A percentile compares a stretch with the other conserved stretches of the same genome.
Conservation (phyloP, 2,888 invertebrate species). For the Heterodera filipjevi region DNA sequence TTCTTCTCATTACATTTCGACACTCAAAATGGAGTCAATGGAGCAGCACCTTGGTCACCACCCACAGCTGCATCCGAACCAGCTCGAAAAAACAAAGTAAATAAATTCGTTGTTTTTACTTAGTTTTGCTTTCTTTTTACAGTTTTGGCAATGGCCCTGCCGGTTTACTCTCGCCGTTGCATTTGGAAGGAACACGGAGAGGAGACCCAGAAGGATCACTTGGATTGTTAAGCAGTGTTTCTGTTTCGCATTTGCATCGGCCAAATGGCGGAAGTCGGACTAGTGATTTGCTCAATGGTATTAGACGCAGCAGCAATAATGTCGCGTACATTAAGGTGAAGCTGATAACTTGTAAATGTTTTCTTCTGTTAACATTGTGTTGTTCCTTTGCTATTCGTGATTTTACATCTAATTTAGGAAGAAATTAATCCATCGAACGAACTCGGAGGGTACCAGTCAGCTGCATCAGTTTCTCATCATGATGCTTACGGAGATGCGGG, state of each 20-base stretch:
- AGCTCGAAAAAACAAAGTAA: slow-evolving; percentile 35
- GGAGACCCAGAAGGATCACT: slow-evolving; percentile 20
- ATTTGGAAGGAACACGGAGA: slow-evolving; percentile 43
- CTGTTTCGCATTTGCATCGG: slow-evolving; percentile 31
- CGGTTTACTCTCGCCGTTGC: slow-evolving; percentile 56
- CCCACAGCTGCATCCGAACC: slow-evolving; percentile 20
- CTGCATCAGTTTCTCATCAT: neutral
- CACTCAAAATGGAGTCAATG: slow-evolving; percentile 41
- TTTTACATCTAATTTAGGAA: slow-evolving; percentile 31
- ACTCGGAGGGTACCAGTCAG: slow-evolving; percentile 25
- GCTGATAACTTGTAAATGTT: no score
- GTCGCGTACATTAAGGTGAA: slow-evolving; percentile 41
- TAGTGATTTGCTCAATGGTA: slow-evolving; percentile 42
- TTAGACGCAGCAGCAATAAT: slow-evolving; percentile 34
- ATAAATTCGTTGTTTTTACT: neutral
- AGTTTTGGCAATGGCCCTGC: slow-evolving; percentile 53
- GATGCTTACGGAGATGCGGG: slow-evolving; percentile 30
- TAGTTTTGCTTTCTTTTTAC: slow-evolving; percentile 21
- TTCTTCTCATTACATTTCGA: slow-evolving; percentile 38
- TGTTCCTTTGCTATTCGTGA: no score
- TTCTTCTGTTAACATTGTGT: no score
- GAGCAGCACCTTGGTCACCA: slow-evolving; percentile 33
- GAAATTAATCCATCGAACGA: slow-evolving; percentile 33
- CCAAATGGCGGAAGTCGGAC: slow-evolving; percentile 41
- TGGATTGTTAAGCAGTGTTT: slow-evolving; percentile 34